Base-by-base conservation (phyloP, 2,797 vertebrate species). In the Pseudomugil gertrudae region DNA sequence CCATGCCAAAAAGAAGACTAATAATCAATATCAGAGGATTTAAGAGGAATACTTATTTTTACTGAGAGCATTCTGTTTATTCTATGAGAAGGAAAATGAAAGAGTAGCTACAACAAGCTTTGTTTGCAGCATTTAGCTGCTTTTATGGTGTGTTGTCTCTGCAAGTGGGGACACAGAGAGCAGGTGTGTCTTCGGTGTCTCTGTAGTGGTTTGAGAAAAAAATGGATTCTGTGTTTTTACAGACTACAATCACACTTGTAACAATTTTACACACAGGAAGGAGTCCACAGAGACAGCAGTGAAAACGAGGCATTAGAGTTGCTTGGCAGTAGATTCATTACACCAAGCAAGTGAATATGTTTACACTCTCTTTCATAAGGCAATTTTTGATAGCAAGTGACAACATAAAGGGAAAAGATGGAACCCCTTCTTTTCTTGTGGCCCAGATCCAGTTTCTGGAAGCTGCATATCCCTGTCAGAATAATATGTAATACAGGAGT, bases 131-230 rank as follows among this genome's bases (percentile, higher is more conserved):
- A 45, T 45, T 45, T 45, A 21, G 9, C 43, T 21, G 19, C 29
- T 65, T 69, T 54, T 64, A 59, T 27, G 21, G 45, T 47, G 50
- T 26, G 19, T 67, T 67, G 67, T 47, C 23, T 68, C 65, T 29
- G 36, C 30, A 3, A 45, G 62, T 14, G 23, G 45, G 26, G 30
- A 21, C 65, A 69, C 53, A 38, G 15, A 38, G 3, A 45, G 43
- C 19, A 45, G 43, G n/a, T 45, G 43, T 21, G 9, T 75, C 3
- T 54, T 29, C 57, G 78, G 62, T 81, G 78, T 83, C 79, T 62
- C 69, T 74, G 67, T 76, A 67, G 59, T 86, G 70, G 78, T 79
- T 84, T 80, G 21, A 45, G 43, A 45, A 45, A 45, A 66, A 63
- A 71, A 68, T 65, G 38, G 53, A 74, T 78, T 40, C 59, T 52